Evolutionary conservation across 2,888 invertebrate species (phyloP).

Genomic region (Drosophila helvetica): DNA sequence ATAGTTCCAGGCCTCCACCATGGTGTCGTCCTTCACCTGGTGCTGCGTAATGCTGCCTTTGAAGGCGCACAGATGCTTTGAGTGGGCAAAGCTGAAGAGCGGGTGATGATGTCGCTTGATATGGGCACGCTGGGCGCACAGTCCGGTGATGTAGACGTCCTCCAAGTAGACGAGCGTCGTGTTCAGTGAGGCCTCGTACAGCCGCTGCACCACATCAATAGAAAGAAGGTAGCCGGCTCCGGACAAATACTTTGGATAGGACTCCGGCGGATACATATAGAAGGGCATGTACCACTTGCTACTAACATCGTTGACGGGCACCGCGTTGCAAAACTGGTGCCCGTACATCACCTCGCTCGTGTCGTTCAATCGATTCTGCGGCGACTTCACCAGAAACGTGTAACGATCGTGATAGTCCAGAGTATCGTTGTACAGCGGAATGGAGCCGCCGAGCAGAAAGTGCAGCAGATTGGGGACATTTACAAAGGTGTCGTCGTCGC

Average conservation of each 20-base stretch:
- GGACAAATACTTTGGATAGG: slow-evolving; percentile 92
- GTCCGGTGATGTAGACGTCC: slow-evolving; percentile 91
- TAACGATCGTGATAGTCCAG: slow-evolving; percentile 78
- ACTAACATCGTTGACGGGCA: slow-evolving; percentile 88
- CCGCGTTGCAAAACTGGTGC: slow-evolving; percentile 90
- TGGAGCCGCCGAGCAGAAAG: slow-evolving; percentile 84
- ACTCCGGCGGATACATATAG: slow-evolving; percentile 89
- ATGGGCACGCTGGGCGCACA: slow-evolving; percentile 87
- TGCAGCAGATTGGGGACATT: slow-evolving; percentile 89
- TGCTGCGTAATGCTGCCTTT: slow-evolving; percentile 86
- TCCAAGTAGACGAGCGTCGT: slow-evolving; percentile 91
- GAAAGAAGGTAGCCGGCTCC: slow-evolving; percentile 93
- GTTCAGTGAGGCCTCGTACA: slow-evolving; percentile 88
- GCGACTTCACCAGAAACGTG: slow-evolving; percentile 72
- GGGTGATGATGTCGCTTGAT: slow-evolving; percentile 87
- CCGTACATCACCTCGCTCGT: slow-evolving; percentile 88
- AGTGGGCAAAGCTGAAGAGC: slow-evolving; percentile 85
- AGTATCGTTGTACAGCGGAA: slow-evolving; percentile 83
- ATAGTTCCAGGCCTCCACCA: slow-evolving; percentile 83
- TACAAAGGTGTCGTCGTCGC: slow-evolving; percentile 94
- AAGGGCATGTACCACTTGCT: slow-evolving; percentile 94
- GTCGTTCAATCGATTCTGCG: slow-evolving; percentile 77
- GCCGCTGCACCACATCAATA: slow-evolving; percentile 86
- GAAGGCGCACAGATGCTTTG: slow-evolving; percentile 85
- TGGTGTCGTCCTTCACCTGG: slow-evolving; percentile 85